Conservation (phyloP, 2,113 vertebrate genomes). For the Lasiurus cinereus region DNA sequence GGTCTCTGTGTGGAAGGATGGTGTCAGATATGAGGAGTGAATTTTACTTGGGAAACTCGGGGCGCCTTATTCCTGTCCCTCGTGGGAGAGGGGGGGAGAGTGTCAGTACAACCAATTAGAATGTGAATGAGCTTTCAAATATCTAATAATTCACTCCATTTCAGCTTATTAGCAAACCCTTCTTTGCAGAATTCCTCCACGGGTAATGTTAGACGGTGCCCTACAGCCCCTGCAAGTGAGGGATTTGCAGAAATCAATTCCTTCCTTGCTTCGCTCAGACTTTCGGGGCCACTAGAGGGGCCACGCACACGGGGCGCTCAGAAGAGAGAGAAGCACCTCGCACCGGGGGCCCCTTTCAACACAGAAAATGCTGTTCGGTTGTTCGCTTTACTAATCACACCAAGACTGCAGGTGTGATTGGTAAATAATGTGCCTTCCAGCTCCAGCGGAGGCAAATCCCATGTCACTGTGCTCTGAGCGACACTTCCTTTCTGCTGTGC, state of each 20-base stretch:
- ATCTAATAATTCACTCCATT: slow-evolving; percentile 26
- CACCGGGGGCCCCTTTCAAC: neutral
- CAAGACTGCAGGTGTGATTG: neutral
- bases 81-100: neutral
- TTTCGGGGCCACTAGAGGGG: neutral
- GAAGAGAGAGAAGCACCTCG: neutral
- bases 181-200: slow-evolving; percentile 17
- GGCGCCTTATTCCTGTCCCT: neutral
- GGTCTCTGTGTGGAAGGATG: neutral
- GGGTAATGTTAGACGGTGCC: slow-evolving; percentile 14
- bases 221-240: neutral
- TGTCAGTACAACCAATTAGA: neutral
- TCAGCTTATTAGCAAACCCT: slow-evolving; percentile 39
- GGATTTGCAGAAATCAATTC: slow-evolving; percentile 3
- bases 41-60: neutral
- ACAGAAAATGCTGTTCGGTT: neutral
- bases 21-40: neutral
- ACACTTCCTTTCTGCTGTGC: neutral
- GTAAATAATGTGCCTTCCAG: neutral
- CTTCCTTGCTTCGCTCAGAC: neutral
- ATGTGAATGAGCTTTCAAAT: slow-evolving; percentile 10
- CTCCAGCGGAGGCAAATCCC: slow-evolving; percentile 1
- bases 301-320: neutral
- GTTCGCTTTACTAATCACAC: neutral
- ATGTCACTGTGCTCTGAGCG: neutral